Evolutionary conservation across 2,113 vertebrate genomes (phyloP), one percentile per base, ranked within the genome.

Genomic region (Dicentrarchus labrax): DNA sequence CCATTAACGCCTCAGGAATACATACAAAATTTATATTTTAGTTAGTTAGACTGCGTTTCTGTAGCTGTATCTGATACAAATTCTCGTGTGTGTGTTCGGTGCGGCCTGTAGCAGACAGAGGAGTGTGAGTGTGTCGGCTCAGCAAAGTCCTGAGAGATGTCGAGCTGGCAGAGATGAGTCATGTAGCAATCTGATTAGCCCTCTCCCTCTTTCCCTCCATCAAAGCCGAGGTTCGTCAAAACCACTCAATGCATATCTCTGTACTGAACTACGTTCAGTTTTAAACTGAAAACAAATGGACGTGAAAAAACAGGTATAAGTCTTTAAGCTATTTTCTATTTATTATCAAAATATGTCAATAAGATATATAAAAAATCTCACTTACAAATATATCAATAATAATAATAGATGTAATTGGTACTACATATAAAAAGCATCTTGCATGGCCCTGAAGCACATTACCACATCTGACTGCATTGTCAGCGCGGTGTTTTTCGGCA

Each of bases 271-370:
- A 65, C 38, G 21, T 36, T 39, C 36, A 45, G 30, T 56, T 57
- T 0, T 39, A 61, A 45, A 21, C 56, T 7, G 17, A 71, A 30
- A 6, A 54, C 24, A 68, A 51, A 57, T 9, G 0, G 22, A 61
- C 16, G 19, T 16, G 2, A 53, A 53, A 83, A 76, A 50, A 17
- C 45, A 57, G 3, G 56, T 68, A 2, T 48, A 19, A 43, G 2
- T 54, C 17, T 48, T 53, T 0, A 45, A 21, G 6, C 12, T 41
- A 2, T 78, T 79, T 75, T 73, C 6, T 50, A 39, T 92, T 92
- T 92, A 90, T 83, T 88, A 85, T 79, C 45, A 64, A 91, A 89
- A 78, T 56, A 21, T 39, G 19, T 39, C 16, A 64, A 68, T 72
- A 60, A 5, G 24, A 15, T 66, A 59, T 64, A 65, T n/a, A 75